Evolutionary conservation across 1,140 invertebrate genomes (phyloP).

Genomic region (Bombyx mandarina): DNA sequence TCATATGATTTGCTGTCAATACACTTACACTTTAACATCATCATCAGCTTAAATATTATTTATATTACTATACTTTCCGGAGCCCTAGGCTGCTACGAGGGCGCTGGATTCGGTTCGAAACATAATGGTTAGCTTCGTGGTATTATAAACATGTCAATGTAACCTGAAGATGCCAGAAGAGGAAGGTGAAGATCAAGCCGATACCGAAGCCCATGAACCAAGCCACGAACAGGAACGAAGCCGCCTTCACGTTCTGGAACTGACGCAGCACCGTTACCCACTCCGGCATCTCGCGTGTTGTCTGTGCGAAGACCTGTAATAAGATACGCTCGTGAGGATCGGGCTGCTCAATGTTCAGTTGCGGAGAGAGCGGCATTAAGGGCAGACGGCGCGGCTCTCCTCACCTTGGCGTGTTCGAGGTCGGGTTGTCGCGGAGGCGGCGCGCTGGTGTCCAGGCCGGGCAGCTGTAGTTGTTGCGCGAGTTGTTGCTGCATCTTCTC

Average conservation of each 20-base stretch:
- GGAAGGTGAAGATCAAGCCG: slow-evolving; percentile 98
- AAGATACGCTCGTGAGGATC: neutral
- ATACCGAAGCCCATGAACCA: slow-evolving; percentile 99
- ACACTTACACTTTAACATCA: no score
- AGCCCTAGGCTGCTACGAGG: no score
- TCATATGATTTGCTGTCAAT: no score
- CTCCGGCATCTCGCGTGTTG: slow-evolving; percentile 89
- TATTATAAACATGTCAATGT: no score
- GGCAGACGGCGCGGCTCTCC: neutral
- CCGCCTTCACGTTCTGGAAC: slow-evolving; percentile 91
- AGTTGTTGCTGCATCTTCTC: slow-evolving; percentile 85
- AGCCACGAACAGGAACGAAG: slow-evolving; percentile 94
- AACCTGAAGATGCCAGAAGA: slow-evolving; percentile 95
- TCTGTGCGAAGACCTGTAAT: slow-evolving; percentile 90
- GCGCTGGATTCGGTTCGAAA: no score
- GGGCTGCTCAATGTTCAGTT: no score
- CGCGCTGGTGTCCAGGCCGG: slow-evolving; percentile 79
- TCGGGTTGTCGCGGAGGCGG: slow-evolving; percentile 43
- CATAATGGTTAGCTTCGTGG: no score
- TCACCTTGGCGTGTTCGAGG: slow-evolving; percentile 47
- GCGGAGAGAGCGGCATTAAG: neutral
- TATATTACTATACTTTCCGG: no score
- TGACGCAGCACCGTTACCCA: slow-evolving; percentile 93
- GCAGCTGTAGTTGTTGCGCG: slow-evolving; percentile 84
- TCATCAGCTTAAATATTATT: no score